A percentile compares a stretch with the other conserved stretches of the same genome.
Evolutionary conservation across 2,797 vertebrate species (phyloP).

Genomic region (Menidia menidia): DNA sequence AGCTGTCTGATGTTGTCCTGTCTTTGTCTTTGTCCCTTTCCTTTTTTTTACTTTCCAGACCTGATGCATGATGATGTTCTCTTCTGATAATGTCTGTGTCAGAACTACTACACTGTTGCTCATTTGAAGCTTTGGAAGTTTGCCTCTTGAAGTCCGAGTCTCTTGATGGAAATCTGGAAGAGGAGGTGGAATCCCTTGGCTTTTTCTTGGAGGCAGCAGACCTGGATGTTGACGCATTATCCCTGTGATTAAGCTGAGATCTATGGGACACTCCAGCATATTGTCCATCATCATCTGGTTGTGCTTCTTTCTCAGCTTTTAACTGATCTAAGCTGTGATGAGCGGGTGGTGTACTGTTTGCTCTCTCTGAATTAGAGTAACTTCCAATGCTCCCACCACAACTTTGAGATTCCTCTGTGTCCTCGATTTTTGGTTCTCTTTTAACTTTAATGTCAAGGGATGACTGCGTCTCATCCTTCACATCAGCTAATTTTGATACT

Average conservation of each 20-base stretch:
- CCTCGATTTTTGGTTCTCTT: slow-evolving; percentile 56
- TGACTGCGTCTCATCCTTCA: slow-evolving; percentile 39
- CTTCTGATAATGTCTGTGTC: slow-evolving; percentile 78
- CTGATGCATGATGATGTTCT: slow-evolving; percentile 29
- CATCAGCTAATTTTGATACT: slow-evolving; percentile 46
- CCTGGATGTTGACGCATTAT: slow-evolving; percentile 70
- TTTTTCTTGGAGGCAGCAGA: slow-evolving; percentile 77
- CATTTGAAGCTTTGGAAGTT: slow-evolving; percentile 66
- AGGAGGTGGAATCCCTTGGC: slow-evolving; percentile 73
- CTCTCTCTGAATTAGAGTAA: slow-evolving; percentile 22
- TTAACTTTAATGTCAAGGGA: slow-evolving; percentile 52
- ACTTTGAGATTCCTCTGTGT: slow-evolving; percentile 21
- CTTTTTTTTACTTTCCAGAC: slow-evolving; percentile 65
- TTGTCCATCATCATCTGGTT: slow-evolving; percentile 17
- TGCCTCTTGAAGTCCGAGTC: slow-evolving; percentile 66
- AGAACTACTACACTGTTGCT: slow-evolving; percentile 78
- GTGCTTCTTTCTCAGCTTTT: slow-evolving; percentile 39
- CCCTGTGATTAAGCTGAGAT: slow-evolving; percentile 9
- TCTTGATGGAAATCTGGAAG: slow-evolving; percentile 60
- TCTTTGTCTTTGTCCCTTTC: slow-evolving; percentile 53
- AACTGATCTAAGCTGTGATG: slow-evolving; percentile 18
- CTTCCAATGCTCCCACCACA: slow-evolving; percentile 1
- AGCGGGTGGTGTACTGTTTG: slow-evolving; percentile 7
- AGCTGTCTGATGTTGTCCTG: slow-evolving; percentile 68
- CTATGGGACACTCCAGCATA: slow-evolving; percentile 8